Conservation (phyloP, 2,113 vertebrate species). For the Prionailurus bengalensis region DNA sequence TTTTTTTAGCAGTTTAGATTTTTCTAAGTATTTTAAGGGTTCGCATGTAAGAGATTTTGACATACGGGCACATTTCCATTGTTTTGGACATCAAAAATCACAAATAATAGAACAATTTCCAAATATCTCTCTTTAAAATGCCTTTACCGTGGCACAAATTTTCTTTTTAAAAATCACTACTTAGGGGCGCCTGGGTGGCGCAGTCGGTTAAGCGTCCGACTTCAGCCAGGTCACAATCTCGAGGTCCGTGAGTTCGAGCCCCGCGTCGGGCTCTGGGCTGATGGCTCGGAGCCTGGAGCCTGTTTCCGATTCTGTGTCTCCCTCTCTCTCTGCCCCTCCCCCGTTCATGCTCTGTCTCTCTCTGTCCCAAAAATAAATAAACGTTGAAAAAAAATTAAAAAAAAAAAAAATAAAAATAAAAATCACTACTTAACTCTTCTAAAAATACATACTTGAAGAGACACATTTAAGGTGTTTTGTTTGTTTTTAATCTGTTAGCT, state of each 20-base stretch:
- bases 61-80: background rate
- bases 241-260: no score
- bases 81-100: background rate
- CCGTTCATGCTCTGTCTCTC: no score
- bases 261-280: no score
- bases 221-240: no score
- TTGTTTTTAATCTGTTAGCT: background rate
- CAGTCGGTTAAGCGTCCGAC: no score
- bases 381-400: no score
- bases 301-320: no score
- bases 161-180: background rate
- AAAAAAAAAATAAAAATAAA: no score
- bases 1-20: background rate
- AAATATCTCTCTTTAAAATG: conserved; percentile 21
- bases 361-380: no score
- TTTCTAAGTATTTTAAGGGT: background rate
- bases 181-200: background rate
- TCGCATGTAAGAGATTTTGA: background rate
- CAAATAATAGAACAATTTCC: background rate
- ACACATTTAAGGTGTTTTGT: background rate
- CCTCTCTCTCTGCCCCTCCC: no score
- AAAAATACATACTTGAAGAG: background rate
- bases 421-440: background rate
- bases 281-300: no score
- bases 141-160: background rate